Evolutionary conservation across 2,888 invertebrate genomes (phyloP).

Genomic region (Julus scanicus): DNA sequence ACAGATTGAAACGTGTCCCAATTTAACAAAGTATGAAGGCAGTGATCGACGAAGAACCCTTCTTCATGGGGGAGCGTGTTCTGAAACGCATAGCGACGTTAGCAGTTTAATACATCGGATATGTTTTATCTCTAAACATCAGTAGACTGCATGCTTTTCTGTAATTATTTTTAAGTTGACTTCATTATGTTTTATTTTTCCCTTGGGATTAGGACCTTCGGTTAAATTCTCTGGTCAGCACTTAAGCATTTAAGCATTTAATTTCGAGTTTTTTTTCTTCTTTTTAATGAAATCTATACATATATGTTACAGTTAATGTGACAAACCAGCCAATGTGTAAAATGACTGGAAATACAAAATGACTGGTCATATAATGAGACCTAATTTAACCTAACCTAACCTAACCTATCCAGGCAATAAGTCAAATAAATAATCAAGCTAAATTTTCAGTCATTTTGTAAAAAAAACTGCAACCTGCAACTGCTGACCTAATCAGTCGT

Average conservation of each 20-base stretch:
- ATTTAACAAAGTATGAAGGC: not conserved
- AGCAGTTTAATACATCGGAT: not conserved
- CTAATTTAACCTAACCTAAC: too few relatives aligned
- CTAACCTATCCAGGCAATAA: too few relatives aligned
- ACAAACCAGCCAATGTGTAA: too few relatives aligned
- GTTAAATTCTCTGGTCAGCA: not conserved
- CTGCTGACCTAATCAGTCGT: too few relatives aligned
- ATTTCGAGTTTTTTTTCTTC: too few relatives aligned
- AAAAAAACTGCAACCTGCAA: too few relatives aligned
- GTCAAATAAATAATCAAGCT: too few relatives aligned
- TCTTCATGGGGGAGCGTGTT: not conserved
- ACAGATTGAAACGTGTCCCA: conserved; percentile 18
- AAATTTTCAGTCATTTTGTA: too few relatives aligned
- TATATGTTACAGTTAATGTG: too few relatives aligned
- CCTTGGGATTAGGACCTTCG: not conserved
- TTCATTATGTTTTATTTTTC: not conserved
- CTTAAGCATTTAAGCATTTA: not conserved
- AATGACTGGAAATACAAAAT: too few relatives aligned
- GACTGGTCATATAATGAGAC: too few relatives aligned
- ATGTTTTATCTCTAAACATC: not conserved
- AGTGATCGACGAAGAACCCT: not conserved
- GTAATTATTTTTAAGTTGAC: not conserved
- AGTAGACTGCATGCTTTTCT: not conserved
- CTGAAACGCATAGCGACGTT: not conserved
- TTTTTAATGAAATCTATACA: too few relatives aligned